Evolutionary conservation across 2,113 vertebrate species (phyloP).

Genomic region (Pseudopodoces humilis): DNA sequence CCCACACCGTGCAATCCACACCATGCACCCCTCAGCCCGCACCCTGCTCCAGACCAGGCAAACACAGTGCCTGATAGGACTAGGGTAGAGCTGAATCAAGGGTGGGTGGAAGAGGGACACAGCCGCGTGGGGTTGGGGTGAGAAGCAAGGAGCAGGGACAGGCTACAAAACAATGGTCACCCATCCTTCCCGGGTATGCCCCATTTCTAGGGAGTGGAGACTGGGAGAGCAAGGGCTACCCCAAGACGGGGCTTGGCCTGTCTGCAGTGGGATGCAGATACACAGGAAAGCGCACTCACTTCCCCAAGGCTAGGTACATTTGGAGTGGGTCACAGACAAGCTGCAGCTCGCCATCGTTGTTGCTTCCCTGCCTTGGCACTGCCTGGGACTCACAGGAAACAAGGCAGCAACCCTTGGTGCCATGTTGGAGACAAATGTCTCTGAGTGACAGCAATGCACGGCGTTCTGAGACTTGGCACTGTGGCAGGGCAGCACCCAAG

Average conservation of each 20-base stretch:
- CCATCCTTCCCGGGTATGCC: not conserved
- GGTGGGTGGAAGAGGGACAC: not conserved
- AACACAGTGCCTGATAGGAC: not conserved
- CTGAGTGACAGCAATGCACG: too few relatives aligned
- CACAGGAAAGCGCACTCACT: accelerated
- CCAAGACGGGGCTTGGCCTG: not conserved
- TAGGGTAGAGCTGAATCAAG: not conserved
- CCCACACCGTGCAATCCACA: not conserved
- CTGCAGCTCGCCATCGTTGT: not conserved
- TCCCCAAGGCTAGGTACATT: not conserved
- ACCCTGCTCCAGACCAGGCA: not conserved
- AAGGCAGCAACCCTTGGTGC: not conserved
- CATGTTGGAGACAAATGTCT: not conserved
- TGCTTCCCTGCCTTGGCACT: not conserved
- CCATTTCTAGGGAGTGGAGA: not conserved
- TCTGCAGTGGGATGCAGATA: too few relatives aligned
- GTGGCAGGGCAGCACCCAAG: not conserved
- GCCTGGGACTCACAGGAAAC: not conserved
- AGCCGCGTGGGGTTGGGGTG: not conserved
- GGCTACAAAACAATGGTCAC: not conserved
- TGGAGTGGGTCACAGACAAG: not conserved
- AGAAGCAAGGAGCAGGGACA: not conserved
- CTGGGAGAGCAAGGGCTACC: not conserved
- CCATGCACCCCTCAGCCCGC: accelerated
- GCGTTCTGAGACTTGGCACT: accelerated